A percentile compares a stretch with the other conserved stretches of the same genome.
These are phyloP conservation scores for Apotomis turbidana DNA, from an alignment of 2,888 invertebrate species.

Conservation along the genomic window DNA sequence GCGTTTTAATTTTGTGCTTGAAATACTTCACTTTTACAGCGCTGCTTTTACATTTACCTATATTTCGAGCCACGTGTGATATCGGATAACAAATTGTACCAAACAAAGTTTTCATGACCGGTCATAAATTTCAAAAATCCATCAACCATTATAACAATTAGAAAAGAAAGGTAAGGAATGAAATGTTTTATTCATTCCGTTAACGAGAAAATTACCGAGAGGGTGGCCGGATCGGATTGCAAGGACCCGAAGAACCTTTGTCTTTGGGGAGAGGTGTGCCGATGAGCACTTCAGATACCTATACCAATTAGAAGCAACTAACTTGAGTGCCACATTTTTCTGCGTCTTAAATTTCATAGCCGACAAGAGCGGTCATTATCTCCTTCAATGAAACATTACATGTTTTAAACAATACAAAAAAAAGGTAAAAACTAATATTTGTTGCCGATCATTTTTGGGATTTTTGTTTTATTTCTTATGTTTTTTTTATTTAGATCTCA, in stretches of 20 bases:
- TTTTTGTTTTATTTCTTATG: no score
- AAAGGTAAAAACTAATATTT: no score
- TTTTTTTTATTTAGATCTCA: no score
- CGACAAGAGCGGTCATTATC: neutral
- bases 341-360: slow-evolving; percentile 27
- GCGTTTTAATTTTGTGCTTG: slow-evolving; percentile 44
- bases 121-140: slow-evolving; percentile 79
- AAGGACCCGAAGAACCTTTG: slow-evolving; percentile 77
- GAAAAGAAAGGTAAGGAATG: slow-evolving; percentile 82
- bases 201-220: slow-evolving; percentile 83
- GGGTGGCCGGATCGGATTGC: slow-evolving; percentile 79
- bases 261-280: slow-evolving; percentile 77
- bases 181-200: slow-evolving; percentile 84
- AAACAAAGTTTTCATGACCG: slow-evolving; percentile 65
- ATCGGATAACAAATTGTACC: slow-evolving; percentile 66
- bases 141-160: slow-evolving; percentile 81
- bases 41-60: neutral
- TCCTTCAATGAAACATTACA: neutral
- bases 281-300: slow-evolving; percentile 74
- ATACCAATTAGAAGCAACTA: slow-evolving; percentile 74
- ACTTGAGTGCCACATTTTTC: slow-evolving; percentile 48
- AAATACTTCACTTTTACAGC: slow-evolving; percentile 37
- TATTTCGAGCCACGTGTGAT: slow-evolving; percentile 41
- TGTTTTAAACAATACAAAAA: no score
- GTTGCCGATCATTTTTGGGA: no score